These are phyloP conservation scores for Dasypus novemcinctus DNA, from an alignment of 2,113 vertebrate species.

Conservation along the genomic window DNA sequence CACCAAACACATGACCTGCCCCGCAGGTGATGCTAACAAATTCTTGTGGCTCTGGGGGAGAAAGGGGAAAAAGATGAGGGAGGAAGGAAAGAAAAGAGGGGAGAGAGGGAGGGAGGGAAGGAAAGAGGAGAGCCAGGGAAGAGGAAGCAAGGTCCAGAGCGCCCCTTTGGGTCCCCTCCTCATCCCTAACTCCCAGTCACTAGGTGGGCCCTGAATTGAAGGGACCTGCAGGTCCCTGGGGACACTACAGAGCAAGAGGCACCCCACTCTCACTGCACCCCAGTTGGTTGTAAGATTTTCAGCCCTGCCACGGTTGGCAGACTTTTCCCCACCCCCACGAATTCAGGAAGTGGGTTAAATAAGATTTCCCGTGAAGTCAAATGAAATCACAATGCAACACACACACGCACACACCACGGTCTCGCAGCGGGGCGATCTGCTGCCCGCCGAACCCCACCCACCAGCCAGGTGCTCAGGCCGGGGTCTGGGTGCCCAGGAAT, in stretches of 20 bases:
- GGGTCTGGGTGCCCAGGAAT: background rate
- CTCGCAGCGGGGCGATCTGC: background rate
- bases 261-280: background rate
- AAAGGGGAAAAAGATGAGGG: background rate
- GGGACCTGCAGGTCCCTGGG: background rate
- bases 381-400: background rate
- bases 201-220: background rate
- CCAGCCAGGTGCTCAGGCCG: background rate
- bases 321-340: background rate
- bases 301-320: background rate
- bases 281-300: background rate
- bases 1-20: background rate
- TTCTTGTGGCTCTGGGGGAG: background rate
- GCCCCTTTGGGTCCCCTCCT: background rate
- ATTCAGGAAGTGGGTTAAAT: background rate
- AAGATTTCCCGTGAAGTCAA: constrained; percentile 39
- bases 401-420: background rate
- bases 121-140: background rate
- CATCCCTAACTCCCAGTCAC: background rate
- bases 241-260: background rate
- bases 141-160: background rate
- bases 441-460: background rate
- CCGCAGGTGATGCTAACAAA: accelerated
- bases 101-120: background rate
- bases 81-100: background rate